Conservation (phyloP, 2,888 invertebrate species). For the Ormia ochracea region DNA sequence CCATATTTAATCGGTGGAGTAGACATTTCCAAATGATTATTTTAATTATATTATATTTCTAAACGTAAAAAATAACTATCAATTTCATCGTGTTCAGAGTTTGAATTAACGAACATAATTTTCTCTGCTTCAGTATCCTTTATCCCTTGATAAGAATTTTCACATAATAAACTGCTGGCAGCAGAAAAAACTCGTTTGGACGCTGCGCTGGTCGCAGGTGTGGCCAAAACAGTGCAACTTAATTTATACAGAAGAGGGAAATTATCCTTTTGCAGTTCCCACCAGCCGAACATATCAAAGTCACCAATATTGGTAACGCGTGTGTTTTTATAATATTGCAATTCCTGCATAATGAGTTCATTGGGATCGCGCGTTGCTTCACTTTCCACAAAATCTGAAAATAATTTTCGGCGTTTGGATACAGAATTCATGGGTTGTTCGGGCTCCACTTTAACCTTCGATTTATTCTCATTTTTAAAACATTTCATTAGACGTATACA, state of each 20-base stretch:
- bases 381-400: neutral
- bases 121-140: neutral
- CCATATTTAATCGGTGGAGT: too few species aligned
- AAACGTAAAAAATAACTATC: neutral
- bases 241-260: slow-evolving; percentile 12
- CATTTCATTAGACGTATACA: slow-evolving; percentile 1
- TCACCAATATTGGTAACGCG: neutral
- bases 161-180: neutral
- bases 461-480: neutral
- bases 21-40: too few species aligned
- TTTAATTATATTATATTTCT: neutral
- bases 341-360: neutral
- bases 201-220: neutral
- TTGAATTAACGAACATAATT: neutral
- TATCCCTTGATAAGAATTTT: neutral
- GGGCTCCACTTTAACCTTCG: neutral
- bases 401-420: neutral
- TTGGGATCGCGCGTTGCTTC: neutral
- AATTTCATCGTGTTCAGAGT: neutral
- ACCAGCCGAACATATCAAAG: neutral
- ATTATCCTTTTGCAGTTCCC: slow-evolving; percentile 13
- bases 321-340: slow-evolving; percentile 11
- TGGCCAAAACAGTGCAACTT: neutral
- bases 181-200: neutral
- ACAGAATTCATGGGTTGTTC: neutral